Evolutionary conservation across 2,797 vertebrate genomes (phyloP), one percentile per base, ranked within the genome.

Genomic region (Australoheros facetus): DNA sequence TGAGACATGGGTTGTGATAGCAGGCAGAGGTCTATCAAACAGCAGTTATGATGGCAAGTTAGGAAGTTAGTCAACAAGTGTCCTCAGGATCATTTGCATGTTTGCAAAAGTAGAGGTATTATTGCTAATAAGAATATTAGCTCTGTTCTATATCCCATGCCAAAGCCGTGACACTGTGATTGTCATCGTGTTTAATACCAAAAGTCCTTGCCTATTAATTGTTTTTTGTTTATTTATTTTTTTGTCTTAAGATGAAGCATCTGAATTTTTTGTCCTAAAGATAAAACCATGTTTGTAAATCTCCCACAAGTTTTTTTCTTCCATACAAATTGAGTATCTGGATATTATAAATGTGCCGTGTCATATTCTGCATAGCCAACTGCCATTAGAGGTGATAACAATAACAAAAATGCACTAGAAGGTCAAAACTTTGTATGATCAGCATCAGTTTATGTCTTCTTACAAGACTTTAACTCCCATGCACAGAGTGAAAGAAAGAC

Each of bases 401-500:
- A 28, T 66, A 48, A 45, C 23, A 66, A 51, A 48, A 48, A 66
- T 28, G 45, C 45, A 66, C 16, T 45, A 66, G 39, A 28, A 4
- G 62, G 23, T 48, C 42, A 28, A 28, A 66, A 66, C 39, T 53
- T 51, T 51, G 7, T 70, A 59, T 59, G 14, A 53, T 1, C 19
- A 59, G 16, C 1, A 23, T 60, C 56, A 21, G 32, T 78, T 55
- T 58, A 45, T 79, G 42, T 23, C 26, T 51, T 51, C 16, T 69
- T 69, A 12, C 71, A 10, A 72, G 55, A 19, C 48, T 77, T 71
- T 48, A 75, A 85, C 66, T 81, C 70, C 14, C 75, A 69, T 81
- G 86, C 75, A 81, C 7, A 4, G 12, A 70, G 64, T 28, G 32
- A 74, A 90, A 88, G 58, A 91, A 91, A 85, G 85, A 70, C 82